Evolutionary conservation across 2,797 vertebrate species (phyloP).

Genomic region (Aythya fuligula): DNA sequence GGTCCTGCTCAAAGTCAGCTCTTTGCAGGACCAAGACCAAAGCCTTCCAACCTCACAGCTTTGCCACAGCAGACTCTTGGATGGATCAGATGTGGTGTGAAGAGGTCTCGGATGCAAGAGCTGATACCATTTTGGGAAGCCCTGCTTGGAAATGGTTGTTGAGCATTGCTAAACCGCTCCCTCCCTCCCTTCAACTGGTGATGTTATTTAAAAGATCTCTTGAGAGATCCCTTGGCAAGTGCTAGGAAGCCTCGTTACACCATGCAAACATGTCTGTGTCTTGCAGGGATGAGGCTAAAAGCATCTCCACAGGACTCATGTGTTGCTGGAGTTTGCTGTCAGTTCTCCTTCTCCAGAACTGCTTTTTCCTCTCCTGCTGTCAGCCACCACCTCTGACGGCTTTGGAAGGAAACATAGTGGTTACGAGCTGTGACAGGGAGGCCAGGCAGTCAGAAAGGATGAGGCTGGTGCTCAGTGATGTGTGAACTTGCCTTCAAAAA

Average conservation of each 20-base stretch:
- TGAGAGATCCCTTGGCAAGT: neutral
- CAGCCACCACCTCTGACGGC: conserved; percentile 7
- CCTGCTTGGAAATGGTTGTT: neutral
- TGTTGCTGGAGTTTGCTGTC: neutral
- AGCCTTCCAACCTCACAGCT: neutral
- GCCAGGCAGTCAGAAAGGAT: conserved; percentile 11
- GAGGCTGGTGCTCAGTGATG: neutral
- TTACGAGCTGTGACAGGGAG: neutral
- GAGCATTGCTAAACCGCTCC: neutral
- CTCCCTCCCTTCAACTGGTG: neutral
- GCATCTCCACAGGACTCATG: neutral
- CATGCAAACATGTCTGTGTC: conserved; percentile 1
- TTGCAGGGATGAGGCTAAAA: neutral
- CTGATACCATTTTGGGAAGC: neutral
- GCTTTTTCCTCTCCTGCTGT: neutral
- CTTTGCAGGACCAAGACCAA: neutral
- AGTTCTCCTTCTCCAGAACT: neutral
- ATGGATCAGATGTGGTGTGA: neutral
- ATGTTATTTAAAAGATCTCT: neutral
- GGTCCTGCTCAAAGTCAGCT: neutral
- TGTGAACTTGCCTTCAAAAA: neutral
- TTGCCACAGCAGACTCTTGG: neutral
- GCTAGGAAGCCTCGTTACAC: neutral
- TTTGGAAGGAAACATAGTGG: neutral
- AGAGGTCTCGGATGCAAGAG: neutral